These are phyloP conservation scores for Tapera naevia DNA, from an alignment of 2,797 vertebrate species.

Conservation along the genomic window DNA sequence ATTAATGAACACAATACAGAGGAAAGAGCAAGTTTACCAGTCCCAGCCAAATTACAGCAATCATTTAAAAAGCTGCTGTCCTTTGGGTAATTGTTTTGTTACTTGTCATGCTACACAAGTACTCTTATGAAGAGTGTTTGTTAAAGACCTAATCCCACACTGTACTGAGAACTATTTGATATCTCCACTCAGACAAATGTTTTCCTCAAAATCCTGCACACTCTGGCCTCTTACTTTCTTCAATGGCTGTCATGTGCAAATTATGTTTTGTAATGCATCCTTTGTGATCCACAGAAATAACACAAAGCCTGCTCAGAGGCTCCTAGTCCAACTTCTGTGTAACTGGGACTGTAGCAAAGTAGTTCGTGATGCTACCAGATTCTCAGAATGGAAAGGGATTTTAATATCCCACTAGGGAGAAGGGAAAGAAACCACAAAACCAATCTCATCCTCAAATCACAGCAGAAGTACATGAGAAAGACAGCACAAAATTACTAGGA, in stretches of 20 bases:
- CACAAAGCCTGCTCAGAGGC: background rate
- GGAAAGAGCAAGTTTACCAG: background rate
- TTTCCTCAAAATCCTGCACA: background rate
- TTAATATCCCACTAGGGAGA: background rate
- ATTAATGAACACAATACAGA: background rate
- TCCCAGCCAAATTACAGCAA: background rate
- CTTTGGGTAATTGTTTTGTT: background rate
- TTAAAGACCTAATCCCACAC: background rate
- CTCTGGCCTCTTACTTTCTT: background rate
- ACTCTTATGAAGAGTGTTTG: background rate
- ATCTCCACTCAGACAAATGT: background rate
- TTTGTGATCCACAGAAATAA: background rate
- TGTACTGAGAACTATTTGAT: background rate
- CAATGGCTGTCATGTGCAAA: background rate
- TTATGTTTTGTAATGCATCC: background rate
- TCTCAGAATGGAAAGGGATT: background rate
- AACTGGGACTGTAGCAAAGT: background rate
- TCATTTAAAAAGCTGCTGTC: background rate
- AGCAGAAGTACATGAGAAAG: background rate
- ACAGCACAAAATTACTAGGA: background rate
- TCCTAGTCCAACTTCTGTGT: background rate
- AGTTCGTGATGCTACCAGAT: background rate
- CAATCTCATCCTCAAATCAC: background rate
- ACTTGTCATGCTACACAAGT: background rate
- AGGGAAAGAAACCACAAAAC: background rate